These are phyloP conservation scores for Campylorhamphus procurvoides DNA, from an alignment of 2,113 vertebrate species.

Conservation along the genomic window DNA sequence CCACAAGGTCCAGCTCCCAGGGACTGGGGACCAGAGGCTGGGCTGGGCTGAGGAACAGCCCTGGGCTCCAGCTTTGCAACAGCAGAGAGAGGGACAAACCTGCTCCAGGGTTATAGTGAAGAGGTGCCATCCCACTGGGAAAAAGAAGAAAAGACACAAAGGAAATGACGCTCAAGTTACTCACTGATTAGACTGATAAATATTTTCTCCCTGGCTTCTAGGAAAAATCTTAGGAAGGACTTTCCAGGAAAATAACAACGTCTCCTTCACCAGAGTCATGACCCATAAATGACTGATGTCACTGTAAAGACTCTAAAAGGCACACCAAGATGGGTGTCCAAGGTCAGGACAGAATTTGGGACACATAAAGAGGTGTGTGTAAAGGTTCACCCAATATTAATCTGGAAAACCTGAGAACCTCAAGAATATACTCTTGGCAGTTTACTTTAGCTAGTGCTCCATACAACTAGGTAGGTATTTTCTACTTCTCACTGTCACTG, in stretches of 20 bases:
- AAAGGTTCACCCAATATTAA: not conserved
- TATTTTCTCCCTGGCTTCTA: not conserved
- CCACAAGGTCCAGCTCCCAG: not conserved
- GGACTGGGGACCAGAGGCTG: not conserved
- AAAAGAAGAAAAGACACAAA: not conserved
- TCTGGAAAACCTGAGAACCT: not conserved
- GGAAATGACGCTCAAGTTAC: not conserved
- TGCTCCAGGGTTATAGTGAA: not conserved
- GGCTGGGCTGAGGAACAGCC: not conserved
- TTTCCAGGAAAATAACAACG: not conserved
- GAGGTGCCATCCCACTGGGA: not conserved
- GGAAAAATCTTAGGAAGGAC: not conserved
- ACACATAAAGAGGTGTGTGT: not conserved
- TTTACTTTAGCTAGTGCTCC: fast-evolving
- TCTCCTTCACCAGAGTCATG: fast-evolving
- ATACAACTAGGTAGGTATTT: fast-evolving
- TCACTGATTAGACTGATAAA: not conserved
- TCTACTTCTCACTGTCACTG: not conserved
- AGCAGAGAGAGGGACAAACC: not conserved
- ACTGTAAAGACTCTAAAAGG: not conserved
- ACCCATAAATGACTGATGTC: not conserved
- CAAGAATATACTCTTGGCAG: not conserved
- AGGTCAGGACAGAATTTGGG: not conserved
- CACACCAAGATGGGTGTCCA: not conserved
- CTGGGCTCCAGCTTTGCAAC: not conserved